Evolutionary conservation across 2,797 vertebrate species (phyloP).

Genomic region (Phrynocephalus guinanensis): DNA sequence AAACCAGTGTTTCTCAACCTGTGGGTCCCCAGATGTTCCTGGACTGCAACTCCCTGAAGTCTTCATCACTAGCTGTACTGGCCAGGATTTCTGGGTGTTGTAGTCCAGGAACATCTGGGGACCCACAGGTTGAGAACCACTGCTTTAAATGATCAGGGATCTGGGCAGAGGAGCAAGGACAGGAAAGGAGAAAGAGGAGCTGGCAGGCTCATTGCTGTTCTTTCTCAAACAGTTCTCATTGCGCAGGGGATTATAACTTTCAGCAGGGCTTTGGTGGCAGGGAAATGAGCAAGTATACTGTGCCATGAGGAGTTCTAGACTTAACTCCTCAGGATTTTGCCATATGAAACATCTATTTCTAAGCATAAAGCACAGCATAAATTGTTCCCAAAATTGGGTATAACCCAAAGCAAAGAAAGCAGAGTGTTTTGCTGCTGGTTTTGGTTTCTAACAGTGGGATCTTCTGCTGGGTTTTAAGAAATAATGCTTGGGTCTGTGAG

Average conservation of each 20-base stretch:
- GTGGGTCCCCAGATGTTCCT: too few species aligned
- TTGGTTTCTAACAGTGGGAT: conserved; percentile 5
- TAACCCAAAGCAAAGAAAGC: conserved; percentile 30
- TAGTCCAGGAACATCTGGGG: too few species aligned
- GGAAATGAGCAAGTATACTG: background rate
- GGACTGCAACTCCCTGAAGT: too few species aligned
- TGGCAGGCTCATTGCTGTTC: background rate
- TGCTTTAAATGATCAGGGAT: background rate
- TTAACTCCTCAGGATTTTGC: conserved; percentile 26
- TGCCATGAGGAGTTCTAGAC: conserved; percentile 27
- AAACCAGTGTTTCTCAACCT: too few species aligned
- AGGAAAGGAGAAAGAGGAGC: background rate
- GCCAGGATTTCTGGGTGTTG: too few species aligned
- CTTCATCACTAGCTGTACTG: too few species aligned
- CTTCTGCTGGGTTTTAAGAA: background rate
- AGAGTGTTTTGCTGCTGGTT: conserved; percentile 21
- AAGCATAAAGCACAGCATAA: conserved; percentile 32
- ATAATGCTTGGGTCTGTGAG: background rate
- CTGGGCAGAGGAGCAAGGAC: background rate
- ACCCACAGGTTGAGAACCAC: too few species aligned
- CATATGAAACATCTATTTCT: conserved; percentile 30
- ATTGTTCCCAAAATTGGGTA: conserved; percentile 18
- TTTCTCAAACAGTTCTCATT: background rate
- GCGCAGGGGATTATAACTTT: background rate
- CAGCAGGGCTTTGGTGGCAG: background rate